Evolutionary conservation across 37 sponge, comb jelly and placozoan species (phyloP), one percentile per base, ranked within the genome.

Genomic region (Chondrosia reniformis): DNA sequence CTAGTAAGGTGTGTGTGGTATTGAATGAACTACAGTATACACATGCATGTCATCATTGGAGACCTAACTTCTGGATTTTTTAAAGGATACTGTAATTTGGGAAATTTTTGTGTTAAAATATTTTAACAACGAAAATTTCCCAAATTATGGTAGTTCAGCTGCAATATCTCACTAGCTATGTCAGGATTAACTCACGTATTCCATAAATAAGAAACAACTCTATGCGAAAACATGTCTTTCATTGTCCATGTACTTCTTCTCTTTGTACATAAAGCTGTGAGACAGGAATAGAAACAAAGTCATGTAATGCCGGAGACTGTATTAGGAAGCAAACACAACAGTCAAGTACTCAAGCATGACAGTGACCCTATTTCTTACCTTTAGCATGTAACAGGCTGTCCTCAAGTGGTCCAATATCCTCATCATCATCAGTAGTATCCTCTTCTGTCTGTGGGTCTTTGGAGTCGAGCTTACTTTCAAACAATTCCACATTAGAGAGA

Each of bases 201-300:
- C 38, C 72, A 69, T 5, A 69, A 34, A 40, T 34, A 69, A 2
- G 72, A 69, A 21, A 40, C 72, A n/a, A 34, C 72, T 34, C 36
- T 38, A 25, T 8, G 72, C 39, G 72, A 69, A 41, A 69, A 24
- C 37, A 69, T 42, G 40, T 69, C 72, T 6, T 30, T 34, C 4
- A 34, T 40, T 36, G 72, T 69, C 72, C 72, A 69, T 41, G 39
- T 25, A 24, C 72, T 69, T 42, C 72, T 41, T 24, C 72, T 41
- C 39, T 44, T 41, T 21, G 72, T 42, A 6, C 72, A 69, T n/a
- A 69, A 6, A 69, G 37, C 72, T 49, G 52, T 15, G 10, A 49
- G 10, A 49, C 15, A 49, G 15, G 15, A 49, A 49, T 49, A 19
- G 15, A 19, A 15, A 15, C 52, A 19, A 49, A 15, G 15, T 19